A percentile compares a stretch with the other conserved stretches of the same genome.
These are phyloP conservation scores for Hippoglossus stenolepis DNA, from an alignment of 2,113 vertebrate species.

Conservation along the genomic window DNA sequence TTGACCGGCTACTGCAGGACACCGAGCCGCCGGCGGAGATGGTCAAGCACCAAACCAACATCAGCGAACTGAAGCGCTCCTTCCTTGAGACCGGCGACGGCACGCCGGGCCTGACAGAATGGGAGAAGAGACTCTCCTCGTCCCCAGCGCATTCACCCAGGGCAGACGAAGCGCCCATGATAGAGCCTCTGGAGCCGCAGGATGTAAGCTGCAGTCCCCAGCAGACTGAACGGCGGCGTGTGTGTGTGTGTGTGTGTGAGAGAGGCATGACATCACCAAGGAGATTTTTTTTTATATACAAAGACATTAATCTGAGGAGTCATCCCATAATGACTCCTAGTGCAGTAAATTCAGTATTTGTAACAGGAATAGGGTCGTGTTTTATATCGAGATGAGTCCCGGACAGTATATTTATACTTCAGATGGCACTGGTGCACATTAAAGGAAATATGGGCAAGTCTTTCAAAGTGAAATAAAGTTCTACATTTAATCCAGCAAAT, in stretches of 20 bases:
- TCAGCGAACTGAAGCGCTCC: slow-evolving; percentile 95
- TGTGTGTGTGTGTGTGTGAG: slow-evolving; percentile 52
- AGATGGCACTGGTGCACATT: background rate
- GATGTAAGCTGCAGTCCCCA: slow-evolving; percentile 85
- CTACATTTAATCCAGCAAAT: background rate
- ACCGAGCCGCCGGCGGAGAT: slow-evolving; percentile 86
- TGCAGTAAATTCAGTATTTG: slow-evolving; percentile 6
- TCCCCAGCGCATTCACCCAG: slow-evolving; percentile 86
- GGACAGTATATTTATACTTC: background rate
- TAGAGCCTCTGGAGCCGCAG: slow-evolving; percentile 90
- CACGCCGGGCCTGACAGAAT: slow-evolving; percentile 85
- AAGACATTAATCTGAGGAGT: slow-evolving; percentile 2
- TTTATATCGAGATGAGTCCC: background rate
- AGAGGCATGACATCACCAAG: slow-evolving; percentile 35
- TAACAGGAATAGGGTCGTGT: background rate
- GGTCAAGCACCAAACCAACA: slow-evolving; percentile 93
- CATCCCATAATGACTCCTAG: background rate
- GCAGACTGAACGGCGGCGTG: slow-evolving; percentile 34
- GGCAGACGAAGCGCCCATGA: slow-evolving; percentile 90
- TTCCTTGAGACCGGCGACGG: slow-evolving; percentile 90
- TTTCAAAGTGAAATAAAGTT: slow-evolving; percentile 21
- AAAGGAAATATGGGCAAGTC: slow-evolving; percentile 1
- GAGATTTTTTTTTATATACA: slow-evolving; percentile 14
- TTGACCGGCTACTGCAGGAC: slow-evolving; percentile 72
- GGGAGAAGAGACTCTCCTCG: slow-evolving; percentile 93